Percentiles rank a stretch among this genome's conserved stretches.
Evolutionary conservation across 2,797 vertebrate genomes (phyloP).

Genomic region (Buphagus erythrorhynchus): DNA sequence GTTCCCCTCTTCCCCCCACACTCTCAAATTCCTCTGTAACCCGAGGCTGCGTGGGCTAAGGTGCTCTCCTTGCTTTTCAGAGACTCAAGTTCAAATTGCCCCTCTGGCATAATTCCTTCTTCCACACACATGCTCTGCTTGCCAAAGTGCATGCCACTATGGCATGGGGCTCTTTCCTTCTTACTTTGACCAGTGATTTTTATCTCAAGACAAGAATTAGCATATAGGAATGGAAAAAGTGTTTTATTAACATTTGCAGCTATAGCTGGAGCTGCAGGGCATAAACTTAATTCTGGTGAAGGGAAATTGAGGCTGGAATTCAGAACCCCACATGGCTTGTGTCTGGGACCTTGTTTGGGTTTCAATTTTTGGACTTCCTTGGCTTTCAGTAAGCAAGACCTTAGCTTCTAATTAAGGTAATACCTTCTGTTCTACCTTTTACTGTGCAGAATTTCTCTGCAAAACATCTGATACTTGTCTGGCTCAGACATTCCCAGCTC

Average conservation of each 20-base stretch:
- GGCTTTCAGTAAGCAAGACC: background rate
- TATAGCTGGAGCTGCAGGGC: background rate
- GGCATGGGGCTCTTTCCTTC: background rate
- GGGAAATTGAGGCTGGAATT: background rate
- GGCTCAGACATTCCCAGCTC: background rate
- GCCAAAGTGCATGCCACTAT: background rate
- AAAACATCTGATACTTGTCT: background rate
- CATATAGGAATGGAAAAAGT: background rate
- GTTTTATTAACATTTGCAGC: background rate
- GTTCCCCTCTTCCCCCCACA: fast-evolving
- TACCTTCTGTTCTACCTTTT: background rate
- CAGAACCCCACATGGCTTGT: background rate
- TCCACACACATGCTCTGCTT: background rate
- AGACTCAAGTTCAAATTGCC: background rate
- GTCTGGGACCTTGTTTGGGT: background rate
- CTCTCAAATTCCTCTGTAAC: background rate
- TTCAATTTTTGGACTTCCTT: background rate
- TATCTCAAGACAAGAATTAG: background rate
- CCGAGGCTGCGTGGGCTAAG: background rate
- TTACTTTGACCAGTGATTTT: background rate
- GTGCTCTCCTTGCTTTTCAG: background rate
- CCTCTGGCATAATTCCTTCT: background rate
- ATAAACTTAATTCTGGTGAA: background rate
- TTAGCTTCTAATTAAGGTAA: background rate
- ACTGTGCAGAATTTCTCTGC: background rate